These are phyloP conservation scores for Oscheius onirici DNA, from an alignment of 2,888 invertebrate genomes.

Conservation along the genomic window DNA sequence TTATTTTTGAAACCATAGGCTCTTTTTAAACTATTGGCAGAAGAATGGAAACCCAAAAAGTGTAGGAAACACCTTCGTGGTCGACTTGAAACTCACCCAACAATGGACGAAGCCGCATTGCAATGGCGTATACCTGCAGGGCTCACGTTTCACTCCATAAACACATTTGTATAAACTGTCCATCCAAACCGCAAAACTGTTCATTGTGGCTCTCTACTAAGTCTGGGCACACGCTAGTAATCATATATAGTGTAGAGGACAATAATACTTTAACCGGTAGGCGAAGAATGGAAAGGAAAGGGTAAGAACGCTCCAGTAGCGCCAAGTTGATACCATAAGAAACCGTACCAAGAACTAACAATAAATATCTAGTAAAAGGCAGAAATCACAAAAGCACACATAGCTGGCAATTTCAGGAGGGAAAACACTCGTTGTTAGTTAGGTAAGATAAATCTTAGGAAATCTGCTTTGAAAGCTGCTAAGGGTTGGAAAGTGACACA, in stretches of 20 bases:
- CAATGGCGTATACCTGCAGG: constrained; percentile 9
- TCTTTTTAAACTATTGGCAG: no score
- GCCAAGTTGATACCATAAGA: neutral
- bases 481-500: constrained; percentile 4
- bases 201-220: constrained; percentile 10
- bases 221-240: neutral
- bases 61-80: no score
- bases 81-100: constrained; percentile 8
- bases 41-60: no score
- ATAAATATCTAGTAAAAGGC: constrained; percentile 21
- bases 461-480: constrained; percentile 3
- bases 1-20: no score
- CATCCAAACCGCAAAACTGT: neutral
- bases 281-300: constrained; percentile 13
- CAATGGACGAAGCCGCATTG: constrained; percentile 8
- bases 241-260: neutral
- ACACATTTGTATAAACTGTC: neutral
- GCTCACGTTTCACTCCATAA: constrained; percentile 20
- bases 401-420: neutral
- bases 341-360: constrained; percentile 15
- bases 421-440: constrained; percentile 6
- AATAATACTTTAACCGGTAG: constrained; percentile 27
- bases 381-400: constrained; percentile 17
- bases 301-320: no score
- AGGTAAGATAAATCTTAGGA: neutral